Conservation (phyloP, 2,797 vertebrate species). For the Sparus aurata region DNA sequence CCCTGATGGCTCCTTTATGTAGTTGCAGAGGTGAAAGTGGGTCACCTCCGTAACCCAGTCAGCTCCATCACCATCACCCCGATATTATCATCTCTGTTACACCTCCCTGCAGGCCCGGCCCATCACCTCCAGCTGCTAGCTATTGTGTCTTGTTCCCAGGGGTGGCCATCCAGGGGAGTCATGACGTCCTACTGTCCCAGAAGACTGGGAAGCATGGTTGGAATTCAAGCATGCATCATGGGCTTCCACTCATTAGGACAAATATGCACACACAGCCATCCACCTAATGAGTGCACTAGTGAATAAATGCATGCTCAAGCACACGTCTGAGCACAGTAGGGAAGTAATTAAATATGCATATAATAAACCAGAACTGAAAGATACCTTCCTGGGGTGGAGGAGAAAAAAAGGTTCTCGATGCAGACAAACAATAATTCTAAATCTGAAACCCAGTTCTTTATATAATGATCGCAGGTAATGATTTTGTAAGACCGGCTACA, state of each 20-base stretch:
- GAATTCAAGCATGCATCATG: constrained; percentile 14
- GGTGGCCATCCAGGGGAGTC: constrained; percentile 53
- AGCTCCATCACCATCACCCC: constrained; percentile 64
- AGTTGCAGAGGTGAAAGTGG: constrained; percentile 77
- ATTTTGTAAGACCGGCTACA: too few species aligned
- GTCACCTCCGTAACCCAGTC: constrained; percentile 75
- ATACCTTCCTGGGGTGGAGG: too few species aligned
- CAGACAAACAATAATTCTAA: too few species aligned
- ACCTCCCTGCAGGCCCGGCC: constrained; percentile 59
- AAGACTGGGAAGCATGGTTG: constrained; percentile 11
- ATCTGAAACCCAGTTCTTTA: too few species aligned
- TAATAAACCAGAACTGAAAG: not conserved
- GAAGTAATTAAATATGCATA: not conserved
- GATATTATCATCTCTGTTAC: constrained; percentile 66
- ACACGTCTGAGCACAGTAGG: not conserved
- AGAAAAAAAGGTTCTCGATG: too few species aligned
- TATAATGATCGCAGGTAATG: too few species aligned
- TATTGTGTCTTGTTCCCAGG: constrained; percentile 80
- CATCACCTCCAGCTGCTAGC: constrained; percentile 80
- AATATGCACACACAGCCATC: not conserved
- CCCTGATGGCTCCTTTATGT: constrained; percentile 72
- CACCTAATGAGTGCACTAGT: not conserved
- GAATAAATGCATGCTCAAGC: not conserved
- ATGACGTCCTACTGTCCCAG: constrained; percentile 37
- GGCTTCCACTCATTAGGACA: not conserved